Percentiles rank a stretch among this genome's conserved stretches.
Conservation (phyloP, 2,113 vertebrate genomes). For the Clarias batrachus region DNA sequence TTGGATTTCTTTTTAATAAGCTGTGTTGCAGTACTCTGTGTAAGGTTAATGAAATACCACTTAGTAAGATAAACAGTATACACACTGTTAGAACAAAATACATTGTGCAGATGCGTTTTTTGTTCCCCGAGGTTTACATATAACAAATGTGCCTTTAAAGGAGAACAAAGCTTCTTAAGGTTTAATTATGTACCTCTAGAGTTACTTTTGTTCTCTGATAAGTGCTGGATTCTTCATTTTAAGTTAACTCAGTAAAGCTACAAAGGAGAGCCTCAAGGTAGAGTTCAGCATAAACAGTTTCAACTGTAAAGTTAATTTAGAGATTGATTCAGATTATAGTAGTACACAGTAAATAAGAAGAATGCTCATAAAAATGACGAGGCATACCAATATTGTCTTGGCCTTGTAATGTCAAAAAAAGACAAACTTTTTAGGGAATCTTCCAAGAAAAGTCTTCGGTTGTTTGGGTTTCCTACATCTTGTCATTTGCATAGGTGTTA, state of each 20-base stretch:
- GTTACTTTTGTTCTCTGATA: background rate
- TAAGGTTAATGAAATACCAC: background rate
- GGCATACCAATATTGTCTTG: no score
- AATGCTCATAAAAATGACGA: no score
- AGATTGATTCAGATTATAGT: no score
- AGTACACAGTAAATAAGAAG: no score
- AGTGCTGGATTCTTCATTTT: background rate
- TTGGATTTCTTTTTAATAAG: slow-evolving; percentile 2
- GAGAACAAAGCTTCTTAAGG: background rate
- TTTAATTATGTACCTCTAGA: background rate
- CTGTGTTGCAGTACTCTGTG: background rate
- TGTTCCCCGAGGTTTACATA: background rate
- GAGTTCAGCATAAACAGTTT: background rate
- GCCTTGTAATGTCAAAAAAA: no score
- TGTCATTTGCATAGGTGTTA: no score
- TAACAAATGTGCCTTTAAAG: background rate
- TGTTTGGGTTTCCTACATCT: no score
- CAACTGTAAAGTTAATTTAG: background rate
- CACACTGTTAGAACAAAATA: background rate
- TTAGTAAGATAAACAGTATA: background rate
- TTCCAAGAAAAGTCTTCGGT: no score
- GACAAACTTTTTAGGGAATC: no score
- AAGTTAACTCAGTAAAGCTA: background rate
- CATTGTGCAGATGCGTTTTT: background rate
- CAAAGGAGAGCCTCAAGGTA: background rate